Percentiles rank a stretch among this genome's conserved stretches.
Conservation (phyloP, 2,113 vertebrate genomes). For the Sinocyclocheilus anophthalmus region DNA sequence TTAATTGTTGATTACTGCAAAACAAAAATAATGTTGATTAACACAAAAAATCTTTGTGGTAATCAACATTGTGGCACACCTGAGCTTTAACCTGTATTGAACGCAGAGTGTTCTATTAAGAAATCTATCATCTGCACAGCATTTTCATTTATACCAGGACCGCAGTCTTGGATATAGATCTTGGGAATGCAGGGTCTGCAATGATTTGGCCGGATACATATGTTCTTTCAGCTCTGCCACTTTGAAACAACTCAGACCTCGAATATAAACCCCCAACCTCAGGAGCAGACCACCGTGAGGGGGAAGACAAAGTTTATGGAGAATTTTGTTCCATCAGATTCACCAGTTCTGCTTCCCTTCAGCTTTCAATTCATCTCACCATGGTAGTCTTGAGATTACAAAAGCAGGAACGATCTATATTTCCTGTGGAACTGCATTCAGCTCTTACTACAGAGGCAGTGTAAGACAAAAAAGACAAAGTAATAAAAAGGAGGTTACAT, state of each 20-base stretch:
- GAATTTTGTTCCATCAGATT: not conserved
- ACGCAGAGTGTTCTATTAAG: not conserved
- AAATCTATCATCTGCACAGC: not conserved
- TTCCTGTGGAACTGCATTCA: not conserved
- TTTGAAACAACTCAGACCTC: not conserved
- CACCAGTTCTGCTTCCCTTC: no score
- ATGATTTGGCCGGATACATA: not conserved
- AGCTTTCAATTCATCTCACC: not conserved
- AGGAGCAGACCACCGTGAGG: not conserved
- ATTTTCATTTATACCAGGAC: not conserved
- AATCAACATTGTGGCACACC: no score
- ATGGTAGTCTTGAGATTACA: not conserved
- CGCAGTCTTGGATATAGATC: not conserved
- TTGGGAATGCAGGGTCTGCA: not conserved
- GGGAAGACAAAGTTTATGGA: not conserved
- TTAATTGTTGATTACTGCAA: no score
- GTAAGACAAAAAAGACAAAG: no score
- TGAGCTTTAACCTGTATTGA: no score
- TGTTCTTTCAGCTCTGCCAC: not conserved
- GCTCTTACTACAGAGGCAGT: not conserved
- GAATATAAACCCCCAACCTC: not conserved
- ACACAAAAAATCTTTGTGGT: no score
- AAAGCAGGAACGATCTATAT: not conserved
- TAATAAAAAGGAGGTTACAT: not conserved
- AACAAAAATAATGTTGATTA: no score